Base-by-base conservation (phyloP, 2,113 vertebrate species). In the Aegithalos caudatus region DNA sequence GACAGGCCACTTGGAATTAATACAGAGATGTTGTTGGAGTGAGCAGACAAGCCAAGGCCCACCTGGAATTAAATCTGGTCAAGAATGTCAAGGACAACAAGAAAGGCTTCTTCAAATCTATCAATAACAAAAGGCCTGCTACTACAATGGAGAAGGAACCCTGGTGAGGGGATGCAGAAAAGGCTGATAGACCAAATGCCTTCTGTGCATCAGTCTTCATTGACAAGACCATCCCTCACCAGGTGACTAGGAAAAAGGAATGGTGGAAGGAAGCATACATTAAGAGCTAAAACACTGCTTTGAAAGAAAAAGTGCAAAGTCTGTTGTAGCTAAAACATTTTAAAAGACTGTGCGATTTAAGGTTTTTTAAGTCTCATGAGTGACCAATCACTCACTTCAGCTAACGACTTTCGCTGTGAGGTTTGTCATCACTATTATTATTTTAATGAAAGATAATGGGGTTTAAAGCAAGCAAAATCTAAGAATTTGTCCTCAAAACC, bases 301-400 rank as follows among this genome's bases (percentile, higher is more conserved):
- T 17, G 25, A 92, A 78, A 38, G 18, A 19, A 64, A 31, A 78
- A 29, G 18, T 17, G 28, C 42, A n/a, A 86, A 83, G 54, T 8
- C 10, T 1, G 2, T 14, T 51, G n/a, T 13, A 73, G 57, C 42
- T 27, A 23, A 21, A 50, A 9, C 0, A 44, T 29, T 77, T 37
- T 69, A 29, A 86, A 90, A 60, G 19, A 54, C 35, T 24, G 1
- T 7, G 19, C 12, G 5, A 72, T 66, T 81, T n/a, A 44, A 19
- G 11, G 3, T 1, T 13, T 58, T 73, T 60, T n/a, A 48, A 48
- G 25, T 38, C 1, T 0, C 7, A 13, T 21, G 38, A 76, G 7
- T 40, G 33, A 81, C 19, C 31, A 35, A 45, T n/a, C 45, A n/a
- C 21, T 62, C 42, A 33, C 14, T 47, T 80, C 45, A 91, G 14